phyloP scores from a whole-genome alignment of 2,797 vertebrate species.

The Harpagifer antarcticus region DNA sequence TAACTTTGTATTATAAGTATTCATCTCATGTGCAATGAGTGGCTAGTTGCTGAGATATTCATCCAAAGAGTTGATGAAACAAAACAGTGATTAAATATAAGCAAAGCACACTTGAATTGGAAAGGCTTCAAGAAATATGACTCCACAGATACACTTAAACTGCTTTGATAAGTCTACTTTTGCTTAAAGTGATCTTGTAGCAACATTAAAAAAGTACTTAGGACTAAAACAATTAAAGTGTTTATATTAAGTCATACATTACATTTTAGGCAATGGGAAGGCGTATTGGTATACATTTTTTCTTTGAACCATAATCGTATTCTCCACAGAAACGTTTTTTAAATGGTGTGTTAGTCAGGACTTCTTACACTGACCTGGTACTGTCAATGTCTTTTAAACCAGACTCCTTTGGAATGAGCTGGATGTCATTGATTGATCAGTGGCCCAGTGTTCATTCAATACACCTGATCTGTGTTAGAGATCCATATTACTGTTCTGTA shows the following conservation, averaged over 20 bases:
- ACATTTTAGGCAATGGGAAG: not conserved
- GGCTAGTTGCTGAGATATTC: not conserved
- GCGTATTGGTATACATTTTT: not conserved
- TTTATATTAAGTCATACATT: not conserved
- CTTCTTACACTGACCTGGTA: too few relatives aligned
- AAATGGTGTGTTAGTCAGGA: not conserved
- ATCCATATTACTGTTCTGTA: conserved; percentile 4
- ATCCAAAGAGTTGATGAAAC: not conserved
- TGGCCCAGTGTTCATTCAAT: conserved; percentile 1
- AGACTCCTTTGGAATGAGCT: not conserved
- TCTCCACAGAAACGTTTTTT: not conserved
- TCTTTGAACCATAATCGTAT: not conserved
- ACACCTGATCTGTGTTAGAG: not conserved
- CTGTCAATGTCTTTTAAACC: not conserved
- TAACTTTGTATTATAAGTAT: not conserved
- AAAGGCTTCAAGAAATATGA: not conserved
- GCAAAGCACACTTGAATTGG: not conserved
- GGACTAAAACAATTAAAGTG: not conserved
- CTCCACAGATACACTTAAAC: not conserved
- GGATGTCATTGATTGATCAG: conserved; percentile 18
- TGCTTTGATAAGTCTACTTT: conserved; percentile 1
- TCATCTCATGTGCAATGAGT: not conserved
- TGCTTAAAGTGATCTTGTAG: not conserved
- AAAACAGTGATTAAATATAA: not conserved
- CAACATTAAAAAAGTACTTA: not conserved